Evolutionary conservation across 1,140 invertebrate genomes (phyloP).

Genomic region (Drosophila parabipectinata): DNA sequence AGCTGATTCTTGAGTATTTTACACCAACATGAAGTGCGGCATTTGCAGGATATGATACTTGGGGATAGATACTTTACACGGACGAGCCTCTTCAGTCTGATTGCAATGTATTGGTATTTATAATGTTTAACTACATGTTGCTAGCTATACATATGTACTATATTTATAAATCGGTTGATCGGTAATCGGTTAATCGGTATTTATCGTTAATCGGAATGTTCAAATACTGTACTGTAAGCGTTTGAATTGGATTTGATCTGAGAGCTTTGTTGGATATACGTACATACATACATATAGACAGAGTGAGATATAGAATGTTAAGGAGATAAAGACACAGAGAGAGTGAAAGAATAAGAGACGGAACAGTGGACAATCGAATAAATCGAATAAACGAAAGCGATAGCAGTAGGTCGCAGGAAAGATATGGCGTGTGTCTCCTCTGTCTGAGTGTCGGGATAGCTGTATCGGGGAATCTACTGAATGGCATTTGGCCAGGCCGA

Average conservation of each 20-base stretch:
- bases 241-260: slow-evolving; percentile 40
- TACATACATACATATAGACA: slow-evolving; percentile 46
- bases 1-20: slow-evolving; percentile 13
- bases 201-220: slow-evolving; percentile 43
- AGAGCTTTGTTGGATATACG: slow-evolving; percentile 14
- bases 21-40: slow-evolving; percentile 42
- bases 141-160: slow-evolving; percentile 80
- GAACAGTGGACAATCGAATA: slow-evolving; percentile 32
- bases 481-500: slow-evolving; percentile 9
- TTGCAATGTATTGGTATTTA: slow-evolving; percentile 44
- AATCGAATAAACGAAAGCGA: slow-evolving; percentile 37
- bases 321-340: slow-evolving; percentile 31
- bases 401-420: slow-evolving; percentile 35
- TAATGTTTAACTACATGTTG: slow-evolving; percentile 75
- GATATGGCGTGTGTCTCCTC: slow-evolving; percentile 20
- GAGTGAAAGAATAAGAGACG: slow-evolving; percentile 32
- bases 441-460: slow-evolving; percentile 43
- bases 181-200: slow-evolving; percentile 1
- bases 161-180: slow-evolving; percentile 38
- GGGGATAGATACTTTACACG: slow-evolving; percentile 40
- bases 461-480: background rate
- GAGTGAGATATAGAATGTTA: slow-evolving; percentile 17
- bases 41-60: slow-evolving; percentile 24
- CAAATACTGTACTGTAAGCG: slow-evolving; percentile 74
- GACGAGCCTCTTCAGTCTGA: slow-evolving; percentile 33